These are phyloP conservation scores for Tetranychus cinnabarinus DNA, from an alignment of 1,140 invertebrate species.

Conservation along the genomic window DNA sequence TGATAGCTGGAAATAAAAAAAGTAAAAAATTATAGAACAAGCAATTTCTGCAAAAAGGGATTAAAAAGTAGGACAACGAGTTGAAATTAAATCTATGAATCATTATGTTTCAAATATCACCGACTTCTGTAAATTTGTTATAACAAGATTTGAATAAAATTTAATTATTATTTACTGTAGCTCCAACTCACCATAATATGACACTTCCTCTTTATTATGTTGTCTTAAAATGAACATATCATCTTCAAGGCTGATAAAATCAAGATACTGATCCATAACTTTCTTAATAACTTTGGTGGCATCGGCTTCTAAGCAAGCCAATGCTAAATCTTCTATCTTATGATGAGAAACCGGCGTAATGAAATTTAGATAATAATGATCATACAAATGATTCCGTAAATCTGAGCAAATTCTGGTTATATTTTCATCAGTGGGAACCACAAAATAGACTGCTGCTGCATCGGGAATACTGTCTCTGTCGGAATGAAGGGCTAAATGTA, in stretches of 20 bases:
- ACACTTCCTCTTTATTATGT: conserved; percentile 65
- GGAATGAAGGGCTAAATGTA: conserved; percentile 87
- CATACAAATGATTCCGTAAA: conserved; percentile 72
- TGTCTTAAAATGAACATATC: conserved; percentile 85
- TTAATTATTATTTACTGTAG: neutral
- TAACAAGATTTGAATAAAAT: too few relatives aligned
- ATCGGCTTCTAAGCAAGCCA: conserved; percentile 63
- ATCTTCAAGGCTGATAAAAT: conserved; percentile 95
- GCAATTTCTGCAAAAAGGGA: too few relatives aligned
- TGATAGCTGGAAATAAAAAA: conserved; percentile 41
- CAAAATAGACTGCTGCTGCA: conserved; percentile 95
- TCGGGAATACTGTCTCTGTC: conserved; percentile 88
- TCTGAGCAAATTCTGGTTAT: conserved; percentile 68
- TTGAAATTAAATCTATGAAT: neutral
- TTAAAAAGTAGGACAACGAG: neutral
- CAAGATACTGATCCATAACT: conserved; percentile 90
- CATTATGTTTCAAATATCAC: too few relatives aligned
- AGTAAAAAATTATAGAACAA: neutral
- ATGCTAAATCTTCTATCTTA: conserved; percentile 83
- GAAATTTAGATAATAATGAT: conserved; percentile 90
- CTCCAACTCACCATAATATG: conserved; percentile 55
- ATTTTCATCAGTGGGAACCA: conserved; percentile 90
- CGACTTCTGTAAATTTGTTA: too few relatives aligned
- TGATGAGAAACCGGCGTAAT: conserved; percentile 83
- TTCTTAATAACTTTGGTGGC: conserved; percentile 74